Conservation (phyloP, 2,797 vertebrate genomes). For the Danionella dracula region DNA sequence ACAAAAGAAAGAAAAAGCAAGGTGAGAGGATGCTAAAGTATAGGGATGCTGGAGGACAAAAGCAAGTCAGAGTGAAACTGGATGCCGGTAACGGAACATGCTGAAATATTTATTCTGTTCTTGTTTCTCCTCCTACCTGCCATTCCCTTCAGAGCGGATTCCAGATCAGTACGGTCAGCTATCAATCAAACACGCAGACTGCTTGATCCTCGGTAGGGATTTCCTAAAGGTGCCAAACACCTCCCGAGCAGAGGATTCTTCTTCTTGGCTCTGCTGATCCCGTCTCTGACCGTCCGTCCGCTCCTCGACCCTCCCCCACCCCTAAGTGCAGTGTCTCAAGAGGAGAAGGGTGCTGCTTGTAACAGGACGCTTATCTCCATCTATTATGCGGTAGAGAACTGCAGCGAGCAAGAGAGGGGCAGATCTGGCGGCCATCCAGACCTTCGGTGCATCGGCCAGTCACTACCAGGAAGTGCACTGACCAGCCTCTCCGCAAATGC, state of each 20-base stretch:
- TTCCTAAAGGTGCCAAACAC: slow-evolving; percentile 23
- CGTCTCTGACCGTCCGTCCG: slow-evolving; percentile 20
- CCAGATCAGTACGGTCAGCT: slow-evolving; percentile 48
- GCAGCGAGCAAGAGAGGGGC: slow-evolving; percentile 3
- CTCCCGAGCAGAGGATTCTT: slow-evolving; percentile 19
- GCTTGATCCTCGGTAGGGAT: slow-evolving; percentile 22
- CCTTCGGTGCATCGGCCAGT: slow-evolving; percentile 52
- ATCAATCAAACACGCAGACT: slow-evolving; percentile 35
- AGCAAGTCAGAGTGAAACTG: slow-evolving; percentile 31
- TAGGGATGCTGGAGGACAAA: slow-evolving; percentile 32
- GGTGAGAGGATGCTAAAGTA: slow-evolving; percentile 2
- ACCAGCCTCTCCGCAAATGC: slow-evolving; percentile 42
- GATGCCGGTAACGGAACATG: slow-evolving; percentile 28
- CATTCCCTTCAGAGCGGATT: no score
- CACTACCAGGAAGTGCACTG: slow-evolving; percentile 63
- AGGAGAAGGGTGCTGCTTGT: slow-evolving; percentile 33
- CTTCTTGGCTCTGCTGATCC: slow-evolving; percentile 28
- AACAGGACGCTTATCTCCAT: slow-evolving; percentile 37
- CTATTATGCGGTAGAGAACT: slow-evolving; percentile 44
- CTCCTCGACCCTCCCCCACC: slow-evolving; percentile 7
- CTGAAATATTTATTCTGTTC: slow-evolving; percentile 59
- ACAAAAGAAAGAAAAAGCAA: slow-evolving; percentile 6
- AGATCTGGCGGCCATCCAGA: slow-evolving; percentile 38
- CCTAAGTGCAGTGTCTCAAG: slow-evolving; percentile 26
- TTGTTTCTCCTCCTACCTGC: slow-evolving; percentile 64